Base-by-base conservation (phyloP, 2,113 vertebrate genomes). In the Xyrauchen texanus region DNA sequence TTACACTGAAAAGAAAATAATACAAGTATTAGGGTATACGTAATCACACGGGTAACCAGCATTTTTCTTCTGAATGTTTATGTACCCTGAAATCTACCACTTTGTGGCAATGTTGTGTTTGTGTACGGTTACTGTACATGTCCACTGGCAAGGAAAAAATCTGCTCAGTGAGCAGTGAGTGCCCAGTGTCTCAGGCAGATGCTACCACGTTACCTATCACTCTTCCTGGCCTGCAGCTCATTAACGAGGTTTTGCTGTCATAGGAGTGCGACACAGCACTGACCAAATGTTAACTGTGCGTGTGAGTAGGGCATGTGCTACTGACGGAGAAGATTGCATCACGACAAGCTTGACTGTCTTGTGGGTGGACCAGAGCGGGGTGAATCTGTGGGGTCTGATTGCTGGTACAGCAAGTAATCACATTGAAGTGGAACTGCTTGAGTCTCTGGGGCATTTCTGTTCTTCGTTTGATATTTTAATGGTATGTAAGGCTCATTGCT, bases 361-460 rank as follows among this genome's bases (percentile, higher is more conserved):
- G 68, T 15, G 72, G 55, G 62, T 11, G 58, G 51, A 74, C 77
- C 5, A 0, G 52, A 67, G 73, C 45, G 15, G 34, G 21, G 55
- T 68, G 74, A 71, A 49, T 60, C 55, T 73, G 70, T 34, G 10
- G 6, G 68, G 74, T 80, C 67, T 76, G 51, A 72, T 44, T 78
- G 68, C 68, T 52, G 62, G 49, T 51, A 51, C n/a, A 66, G 57
- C 74, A 51, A 64, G 63, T 68, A 72, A 77, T 77, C 68, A 67
- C 16, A 9, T 13, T 45, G 55, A 61, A 71, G 62, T 53, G 58
- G 47, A 77, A 47, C 73, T 11, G 5, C 13, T 21, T 7, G 21
- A 60, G 61, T 76, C 80, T 79, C 77, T 46, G 57, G 68, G 72
- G 70, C 52, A 76, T 72, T 77, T 64, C 77, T 80, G 62, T 53